Conservation (phyloP, 2,797 vertebrate species). For the Fratercula arctica region DNA sequence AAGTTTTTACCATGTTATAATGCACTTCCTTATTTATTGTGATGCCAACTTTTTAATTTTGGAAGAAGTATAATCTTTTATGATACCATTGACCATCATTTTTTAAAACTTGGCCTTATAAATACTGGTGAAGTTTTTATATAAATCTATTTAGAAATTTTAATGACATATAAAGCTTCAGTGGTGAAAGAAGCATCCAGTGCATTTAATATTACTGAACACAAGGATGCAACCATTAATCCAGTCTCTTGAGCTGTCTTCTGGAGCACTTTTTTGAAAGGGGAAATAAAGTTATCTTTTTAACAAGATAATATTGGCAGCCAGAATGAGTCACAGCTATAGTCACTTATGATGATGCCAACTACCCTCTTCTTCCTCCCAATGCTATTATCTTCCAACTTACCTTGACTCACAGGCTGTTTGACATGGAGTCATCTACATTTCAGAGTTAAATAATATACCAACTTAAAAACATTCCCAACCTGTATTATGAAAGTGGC, state of each 20-base stretch:
- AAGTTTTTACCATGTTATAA: neutral
- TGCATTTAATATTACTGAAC: slow-evolving; percentile 12
- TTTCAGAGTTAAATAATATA: neutral
- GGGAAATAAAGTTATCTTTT: slow-evolving; percentile 15
- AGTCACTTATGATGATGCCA: neutral
- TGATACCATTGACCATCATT: neutral
- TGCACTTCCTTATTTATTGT: slow-evolving; percentile 43
- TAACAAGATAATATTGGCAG: neutral
- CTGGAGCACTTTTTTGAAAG: neutral
- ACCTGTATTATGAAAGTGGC: neutral
- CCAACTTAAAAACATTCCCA: neutral
- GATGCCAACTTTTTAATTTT: slow-evolving; percentile 37
- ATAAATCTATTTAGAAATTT: slow-evolving; percentile 45
- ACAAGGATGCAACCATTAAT: slow-evolving; percentile 43
- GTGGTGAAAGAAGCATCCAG: neutral
- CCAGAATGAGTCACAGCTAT: neutral
- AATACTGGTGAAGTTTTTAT: slow-evolving; percentile 51
- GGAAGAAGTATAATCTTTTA: slow-evolving; percentile 20
- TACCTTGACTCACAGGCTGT: neutral
- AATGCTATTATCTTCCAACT: neutral
- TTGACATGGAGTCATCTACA: neutral
- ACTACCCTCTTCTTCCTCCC: neutral
- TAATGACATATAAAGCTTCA: slow-evolving; percentile 18
- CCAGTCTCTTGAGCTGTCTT: slow-evolving; percentile 8
- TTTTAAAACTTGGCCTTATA: neutral